Percentiles rank a stretch among this genome's conserved stretches.
phyloP scores from a whole-genome alignment of 2,113 vertebrate species.

The Cheilinus undulatus region DNA sequence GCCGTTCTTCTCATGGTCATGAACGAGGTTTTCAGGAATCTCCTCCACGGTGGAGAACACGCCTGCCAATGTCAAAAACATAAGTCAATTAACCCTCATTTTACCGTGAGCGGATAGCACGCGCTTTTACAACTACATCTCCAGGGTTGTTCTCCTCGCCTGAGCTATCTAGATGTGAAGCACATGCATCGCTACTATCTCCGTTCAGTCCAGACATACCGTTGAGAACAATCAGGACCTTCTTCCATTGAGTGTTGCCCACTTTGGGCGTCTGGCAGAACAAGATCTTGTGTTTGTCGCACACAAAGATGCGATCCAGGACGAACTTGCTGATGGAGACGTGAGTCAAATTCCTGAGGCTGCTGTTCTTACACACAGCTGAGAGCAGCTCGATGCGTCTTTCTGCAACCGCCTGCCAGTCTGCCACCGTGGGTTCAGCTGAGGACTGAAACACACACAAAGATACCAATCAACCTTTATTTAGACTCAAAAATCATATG shows the following conservation, averaged over 20 bases:
- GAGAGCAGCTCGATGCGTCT: conserved; percentile 87
- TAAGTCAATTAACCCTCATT: background rate
- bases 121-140: background rate
- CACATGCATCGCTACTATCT: background rate
- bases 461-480: too few species aligned
- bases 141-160: too few species aligned
- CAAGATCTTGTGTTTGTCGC: conserved; percentile 96
- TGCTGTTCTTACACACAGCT: conserved; percentile 87
- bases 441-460: conserved; percentile 80
- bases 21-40: conserved; percentile 94
- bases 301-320: conserved; percentile 97
- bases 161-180: too few species aligned
- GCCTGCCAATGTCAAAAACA: conserved; percentile 77
- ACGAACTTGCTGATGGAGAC: conserved; percentile 92
- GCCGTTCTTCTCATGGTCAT: conserved; percentile 96
- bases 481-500: too few species aligned
- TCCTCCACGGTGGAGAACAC: conserved; percentile 91
- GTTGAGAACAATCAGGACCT: conserved; percentile 97
- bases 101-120: too few species aligned
- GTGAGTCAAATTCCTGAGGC: conserved; percentile 90
- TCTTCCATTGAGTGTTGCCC: conserved; percentile 99
- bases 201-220: conserved; percentile 79
- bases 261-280: conserved; percentile 99
- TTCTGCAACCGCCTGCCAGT: conserved; percentile 83
- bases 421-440: conserved; percentile 59